Evolutionary conservation across 2,888 invertebrate species (phyloP).

Genomic region (Zelleria hepariella): DNA sequence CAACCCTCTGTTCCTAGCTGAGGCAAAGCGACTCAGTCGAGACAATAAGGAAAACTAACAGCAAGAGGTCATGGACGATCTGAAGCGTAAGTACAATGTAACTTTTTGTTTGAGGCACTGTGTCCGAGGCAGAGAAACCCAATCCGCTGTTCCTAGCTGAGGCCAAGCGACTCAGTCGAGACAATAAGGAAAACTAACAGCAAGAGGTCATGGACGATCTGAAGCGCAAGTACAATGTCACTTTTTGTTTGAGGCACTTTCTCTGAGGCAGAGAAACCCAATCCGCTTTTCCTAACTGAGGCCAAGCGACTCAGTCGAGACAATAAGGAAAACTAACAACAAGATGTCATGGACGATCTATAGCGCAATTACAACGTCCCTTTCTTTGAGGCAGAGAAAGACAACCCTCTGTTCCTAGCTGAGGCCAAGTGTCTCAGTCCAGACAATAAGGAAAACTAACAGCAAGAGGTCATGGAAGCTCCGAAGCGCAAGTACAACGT

Average conservation of each 20-base stretch:
- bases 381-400: conserved; percentile 58
- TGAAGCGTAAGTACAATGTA: no score
- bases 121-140: neutral
- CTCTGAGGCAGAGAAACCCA: neutral
- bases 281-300: no score
- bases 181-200: conserved; percentile 85
- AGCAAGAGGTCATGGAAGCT: conserved; percentile 2
- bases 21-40: conserved; percentile 9
- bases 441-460: neutral
- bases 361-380: conserved; percentile 76
- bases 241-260: no score
- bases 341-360: conserved; percentile 85
- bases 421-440: conserved; percentile 14
- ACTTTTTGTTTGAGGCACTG: no score
- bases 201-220: conserved; percentile 84
- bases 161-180: no score
- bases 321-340: conserved; percentile 85
- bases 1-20: conserved; percentile 26
- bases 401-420: conserved; percentile 22
- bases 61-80: neutral
- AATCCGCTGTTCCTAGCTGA: neutral
- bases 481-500: no score
- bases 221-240: no score
- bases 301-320: no score
- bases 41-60: neutral